A percentile compares a stretch with the other conserved stretches of the same genome.
Conservation (phyloP, 2,113 vertebrate genomes). For the Oostethus manadensis region DNA sequence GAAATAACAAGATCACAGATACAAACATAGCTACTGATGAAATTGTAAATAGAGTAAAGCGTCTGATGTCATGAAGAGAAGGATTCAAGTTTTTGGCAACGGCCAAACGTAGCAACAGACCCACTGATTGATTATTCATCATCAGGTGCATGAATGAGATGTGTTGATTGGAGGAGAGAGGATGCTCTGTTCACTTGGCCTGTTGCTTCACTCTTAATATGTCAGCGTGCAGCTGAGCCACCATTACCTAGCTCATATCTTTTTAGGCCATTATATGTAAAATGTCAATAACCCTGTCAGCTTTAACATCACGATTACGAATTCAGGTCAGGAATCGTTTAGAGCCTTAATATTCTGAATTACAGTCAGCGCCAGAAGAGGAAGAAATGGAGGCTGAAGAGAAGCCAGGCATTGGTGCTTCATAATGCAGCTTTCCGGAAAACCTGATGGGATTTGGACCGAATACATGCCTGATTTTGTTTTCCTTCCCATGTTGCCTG, state of each 20-base stretch:
- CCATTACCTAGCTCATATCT: conserved; percentile 12
- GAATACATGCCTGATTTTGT: conserved; percentile 9
- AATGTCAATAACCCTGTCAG: conserved; percentile 14
- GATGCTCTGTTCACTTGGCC: conserved; percentile 10
- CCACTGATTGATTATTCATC: conserved; percentile 56
- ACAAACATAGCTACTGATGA: conserved; percentile 60
- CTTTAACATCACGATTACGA: conserved; percentile 28
- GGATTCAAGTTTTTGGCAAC: conserved; percentile 44
- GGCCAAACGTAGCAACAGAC: conserved; percentile 50
- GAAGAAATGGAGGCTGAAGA: conserved; percentile 19
- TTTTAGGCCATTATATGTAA: conserved; percentile 19
- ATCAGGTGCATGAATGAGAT: conserved; percentile 35
- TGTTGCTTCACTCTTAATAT: conserved; percentile 11
- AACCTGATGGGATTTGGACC: conserved; percentile 3
- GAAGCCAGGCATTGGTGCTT: conserved; percentile 16
- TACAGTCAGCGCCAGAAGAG: conserved; percentile 11
- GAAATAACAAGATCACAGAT: conserved; percentile 47
- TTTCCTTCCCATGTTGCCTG: background rate
- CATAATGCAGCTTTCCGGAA: conserved; percentile 19
- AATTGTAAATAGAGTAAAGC: conserved; percentile 68
- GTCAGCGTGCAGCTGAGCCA: conserved; percentile 7
- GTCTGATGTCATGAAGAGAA: conserved; percentile 50
- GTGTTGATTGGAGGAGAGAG: conserved; percentile 46
- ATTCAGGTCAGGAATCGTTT: conserved; percentile 39
- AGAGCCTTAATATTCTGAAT: conserved; percentile 35